Percentiles rank a stretch among this genome's conserved stretches.
Conservation (phyloP, 2,113 vertebrate genomes). For the Columbina picui region DNA sequence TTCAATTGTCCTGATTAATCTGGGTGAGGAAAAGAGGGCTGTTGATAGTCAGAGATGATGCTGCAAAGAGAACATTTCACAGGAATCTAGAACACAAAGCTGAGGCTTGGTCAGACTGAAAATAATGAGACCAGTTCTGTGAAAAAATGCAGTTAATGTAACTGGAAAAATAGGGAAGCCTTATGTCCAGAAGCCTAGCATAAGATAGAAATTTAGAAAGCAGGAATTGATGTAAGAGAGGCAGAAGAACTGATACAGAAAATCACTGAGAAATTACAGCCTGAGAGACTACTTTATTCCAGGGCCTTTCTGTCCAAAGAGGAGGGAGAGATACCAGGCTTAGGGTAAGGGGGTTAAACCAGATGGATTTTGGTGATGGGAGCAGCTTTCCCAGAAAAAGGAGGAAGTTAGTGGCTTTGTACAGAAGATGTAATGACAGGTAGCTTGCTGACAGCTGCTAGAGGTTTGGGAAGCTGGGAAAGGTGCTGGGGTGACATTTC, state of each 20-base stretch:
- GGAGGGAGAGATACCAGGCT: not conserved
- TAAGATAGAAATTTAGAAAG: not conserved
- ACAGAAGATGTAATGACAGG: not conserved
- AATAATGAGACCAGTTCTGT: not conserved
- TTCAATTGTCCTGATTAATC: not conserved
- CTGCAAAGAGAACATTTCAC: not conserved
- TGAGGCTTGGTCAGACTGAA: not conserved
- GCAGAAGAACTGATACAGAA: not conserved
- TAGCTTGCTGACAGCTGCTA: not conserved
- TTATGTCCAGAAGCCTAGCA: not conserved
- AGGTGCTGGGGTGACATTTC: not conserved
- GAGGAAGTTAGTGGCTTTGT: not conserved
- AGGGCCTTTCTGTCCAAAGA: not conserved
- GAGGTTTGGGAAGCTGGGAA: not conserved
- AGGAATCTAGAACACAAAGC: not conserved
- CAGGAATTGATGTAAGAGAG: not conserved
- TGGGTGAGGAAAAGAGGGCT: not conserved
- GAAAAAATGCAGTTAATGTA: not conserved
- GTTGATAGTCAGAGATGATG: not conserved
- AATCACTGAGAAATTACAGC: not conserved
- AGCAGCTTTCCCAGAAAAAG: not conserved
- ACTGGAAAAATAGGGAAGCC: not conserved
- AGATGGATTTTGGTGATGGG: not conserved
- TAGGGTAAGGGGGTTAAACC: not conserved
- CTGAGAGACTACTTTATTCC: not conserved